phyloP scores from a whole-genome alignment of 2,888 invertebrate genomes.

The Phyto melanocephala region DNA sequence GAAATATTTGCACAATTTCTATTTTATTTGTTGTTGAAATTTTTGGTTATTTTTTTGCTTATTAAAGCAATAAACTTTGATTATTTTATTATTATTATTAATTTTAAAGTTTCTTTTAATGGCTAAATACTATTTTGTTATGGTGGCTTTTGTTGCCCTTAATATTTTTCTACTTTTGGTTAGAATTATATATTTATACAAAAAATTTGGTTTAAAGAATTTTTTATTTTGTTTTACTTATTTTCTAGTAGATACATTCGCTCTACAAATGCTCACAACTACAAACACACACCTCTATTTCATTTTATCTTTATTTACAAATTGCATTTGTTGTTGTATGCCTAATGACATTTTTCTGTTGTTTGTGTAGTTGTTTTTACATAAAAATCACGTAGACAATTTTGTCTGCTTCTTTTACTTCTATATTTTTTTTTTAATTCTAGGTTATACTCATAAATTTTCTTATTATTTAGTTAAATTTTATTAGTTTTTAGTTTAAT shows the following conservation, averaged over 20 bases:
- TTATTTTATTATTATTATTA: no score
- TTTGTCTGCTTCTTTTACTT: conserved; percentile 18
- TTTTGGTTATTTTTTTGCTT: not conserved
- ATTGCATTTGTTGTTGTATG: conserved; percentile 10
- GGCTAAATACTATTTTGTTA: no score
- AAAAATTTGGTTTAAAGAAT: no score
- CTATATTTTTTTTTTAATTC: conserved; percentile 6
- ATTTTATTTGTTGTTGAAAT: not conserved
- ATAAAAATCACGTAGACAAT: conserved; percentile 52
- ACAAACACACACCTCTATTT: not conserved
- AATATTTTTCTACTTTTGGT: no score
- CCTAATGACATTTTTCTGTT: conserved; percentile 11
- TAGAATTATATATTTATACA: no score
- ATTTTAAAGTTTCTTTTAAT: no score
- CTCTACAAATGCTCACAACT: conserved; percentile 12
- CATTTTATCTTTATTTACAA: not conserved
- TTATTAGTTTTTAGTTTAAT: not conserved
- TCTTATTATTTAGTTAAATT: not conserved
- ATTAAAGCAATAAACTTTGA: no score
- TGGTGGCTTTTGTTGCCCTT: no score
- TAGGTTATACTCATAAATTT: not conserved
- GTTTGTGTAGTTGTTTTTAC: conserved; percentile 11
- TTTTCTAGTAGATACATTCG: not conserved
- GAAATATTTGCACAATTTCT: conserved; percentile 14
- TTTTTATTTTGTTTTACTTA: not conserved